Evolutionary conservation across 2,888 invertebrate species (phyloP).

Genomic region (Listrodromus nycthemerus): DNA sequence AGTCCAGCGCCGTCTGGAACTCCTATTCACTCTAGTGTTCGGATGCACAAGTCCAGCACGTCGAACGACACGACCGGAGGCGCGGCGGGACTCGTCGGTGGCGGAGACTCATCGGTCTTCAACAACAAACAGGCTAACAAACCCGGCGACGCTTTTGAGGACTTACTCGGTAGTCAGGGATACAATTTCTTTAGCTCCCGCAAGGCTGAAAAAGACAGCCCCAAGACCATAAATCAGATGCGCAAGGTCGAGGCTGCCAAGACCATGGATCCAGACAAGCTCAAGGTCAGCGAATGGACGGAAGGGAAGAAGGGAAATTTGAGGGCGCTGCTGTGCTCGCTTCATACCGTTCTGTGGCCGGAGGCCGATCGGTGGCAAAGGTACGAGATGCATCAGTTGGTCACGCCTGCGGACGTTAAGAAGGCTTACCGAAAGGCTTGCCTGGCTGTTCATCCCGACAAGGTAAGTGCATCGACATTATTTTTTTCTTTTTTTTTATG

Average conservation of each 20-base stretch:
- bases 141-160: conserved; percentile 92
- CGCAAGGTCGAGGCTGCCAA: conserved; percentile 93
- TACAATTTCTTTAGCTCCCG: conserved; percentile 89
- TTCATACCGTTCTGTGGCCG: conserved; percentile 96
- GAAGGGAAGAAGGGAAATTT: conserved; percentile 99
- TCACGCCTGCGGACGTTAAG: conserved; percentile 97
- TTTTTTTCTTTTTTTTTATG: conserved; percentile 5
- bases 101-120: conserved; percentile 67
- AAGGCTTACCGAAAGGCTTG: conserved; percentile 98
- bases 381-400: conserved; percentile 97
- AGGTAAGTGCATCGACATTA: conserved; percentile 87
- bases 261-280: conserved; percentile 96
- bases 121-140: conserved; percentile 75
- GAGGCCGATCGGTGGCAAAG: conserved; percentile 96
- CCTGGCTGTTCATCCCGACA: conserved; percentile 99
- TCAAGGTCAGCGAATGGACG: conserved; percentile 93
- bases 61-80: conserved; percentile 68
- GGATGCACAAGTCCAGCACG: conserved; percentile 77
- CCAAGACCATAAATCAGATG: conserved; percentile 97
- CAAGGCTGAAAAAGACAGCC: conserved; percentile 90
- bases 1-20: conserved; percentile 83
- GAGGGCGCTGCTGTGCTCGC: conserved; percentile 96
- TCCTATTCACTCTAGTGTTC: conserved; percentile 84
- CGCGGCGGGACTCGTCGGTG: conserved; percentile 67
- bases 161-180: conserved; percentile 95